phyloP scores from a whole-genome alignment of 2,888 invertebrate species.

The Meiosimyza decipiens region DNA sequence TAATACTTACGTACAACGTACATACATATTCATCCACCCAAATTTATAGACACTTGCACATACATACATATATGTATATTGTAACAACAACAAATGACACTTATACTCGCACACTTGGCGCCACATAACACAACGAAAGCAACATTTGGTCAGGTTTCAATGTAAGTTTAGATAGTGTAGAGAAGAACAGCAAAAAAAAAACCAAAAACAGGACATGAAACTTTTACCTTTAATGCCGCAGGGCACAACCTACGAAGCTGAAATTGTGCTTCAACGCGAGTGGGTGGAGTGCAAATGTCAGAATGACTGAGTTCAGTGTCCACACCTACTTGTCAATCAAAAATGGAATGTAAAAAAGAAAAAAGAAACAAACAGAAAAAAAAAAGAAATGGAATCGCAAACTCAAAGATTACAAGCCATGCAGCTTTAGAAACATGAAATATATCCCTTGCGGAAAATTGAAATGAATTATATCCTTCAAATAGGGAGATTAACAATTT shows the following conservation, averaged over 20 bases:
- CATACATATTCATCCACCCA: background rate
- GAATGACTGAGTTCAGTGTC: constrained; percentile 64
- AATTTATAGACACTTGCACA: background rate
- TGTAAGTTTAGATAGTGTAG: background rate
- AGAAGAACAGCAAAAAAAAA: constrained; percentile 26
- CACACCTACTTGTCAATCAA: constrained; percentile 64
- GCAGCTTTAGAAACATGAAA: background rate
- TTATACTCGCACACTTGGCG: background rate
- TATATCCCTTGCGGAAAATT: constrained; percentile 29
- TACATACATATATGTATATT: background rate
- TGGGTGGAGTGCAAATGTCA: constrained; percentile 62
- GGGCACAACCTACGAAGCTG: constrained; percentile 56
- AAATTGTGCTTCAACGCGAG: constrained; percentile 46
- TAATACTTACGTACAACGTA: constrained; percentile 1
- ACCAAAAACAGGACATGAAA: constrained; percentile 44
- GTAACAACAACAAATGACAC: too few relatives aligned
- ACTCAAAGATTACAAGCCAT: too few relatives aligned
- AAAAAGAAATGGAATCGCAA: constrained; percentile 1
- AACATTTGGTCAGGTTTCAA: constrained; percentile 29
- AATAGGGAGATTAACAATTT: background rate
- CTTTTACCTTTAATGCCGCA: constrained; percentile 57
- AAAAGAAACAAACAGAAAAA: background rate
- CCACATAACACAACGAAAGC: constrained; percentile 4
- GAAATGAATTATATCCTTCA: constrained; percentile 24
- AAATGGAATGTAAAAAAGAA: constrained; percentile 22